phyloP scores from a whole-genome alignment of 2,113 vertebrate genomes.

The Cyanistes caeruleus region DNA sequence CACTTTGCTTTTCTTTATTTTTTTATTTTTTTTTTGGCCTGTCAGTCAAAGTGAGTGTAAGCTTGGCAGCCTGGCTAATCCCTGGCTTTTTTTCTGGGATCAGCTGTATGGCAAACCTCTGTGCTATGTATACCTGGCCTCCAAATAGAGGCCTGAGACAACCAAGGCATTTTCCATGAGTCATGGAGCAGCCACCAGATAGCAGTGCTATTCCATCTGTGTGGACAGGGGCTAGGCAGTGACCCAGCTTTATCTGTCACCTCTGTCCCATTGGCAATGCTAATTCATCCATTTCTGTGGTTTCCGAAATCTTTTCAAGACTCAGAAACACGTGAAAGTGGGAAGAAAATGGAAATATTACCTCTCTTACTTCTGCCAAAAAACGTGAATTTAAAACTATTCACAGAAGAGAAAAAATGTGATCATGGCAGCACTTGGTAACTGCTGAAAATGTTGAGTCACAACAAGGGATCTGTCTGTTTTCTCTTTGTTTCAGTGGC shows the following conservation, averaged over 20 bases:
- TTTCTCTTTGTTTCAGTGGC: slow-evolving; percentile 46
- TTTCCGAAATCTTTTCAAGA: neutral
- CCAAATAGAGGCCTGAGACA: slow-evolving; percentile 25
- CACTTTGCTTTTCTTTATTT: accelerated
- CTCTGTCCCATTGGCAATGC: neutral
- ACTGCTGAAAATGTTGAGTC: slow-evolving; percentile 15
- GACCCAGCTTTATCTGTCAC: neutral
- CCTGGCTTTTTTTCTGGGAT: slow-evolving; percentile 28
- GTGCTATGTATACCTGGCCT: slow-evolving; percentile 41
- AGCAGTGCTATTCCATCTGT: slow-evolving; percentile 59
- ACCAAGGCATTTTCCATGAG: slow-evolving; percentile 60
- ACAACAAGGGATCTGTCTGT: slow-evolving; percentile 14
- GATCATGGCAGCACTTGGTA: neutral
- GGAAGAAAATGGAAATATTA: slow-evolving; percentile 6
- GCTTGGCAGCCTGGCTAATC: neutral
- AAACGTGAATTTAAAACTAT: neutral
- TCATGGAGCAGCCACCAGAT: slow-evolving; percentile 61
- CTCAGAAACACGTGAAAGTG: neutral
- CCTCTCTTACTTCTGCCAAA: neutral
- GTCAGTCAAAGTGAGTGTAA: neutral
- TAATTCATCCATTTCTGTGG: neutral
- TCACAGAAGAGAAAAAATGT: neutral
- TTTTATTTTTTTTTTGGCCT: neutral
- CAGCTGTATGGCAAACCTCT: neutral
- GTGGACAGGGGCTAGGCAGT: neutral